Evolutionary conservation across 2,888 invertebrate genomes (phyloP).

Genomic region (Sarcophaga subvicina): DNA sequence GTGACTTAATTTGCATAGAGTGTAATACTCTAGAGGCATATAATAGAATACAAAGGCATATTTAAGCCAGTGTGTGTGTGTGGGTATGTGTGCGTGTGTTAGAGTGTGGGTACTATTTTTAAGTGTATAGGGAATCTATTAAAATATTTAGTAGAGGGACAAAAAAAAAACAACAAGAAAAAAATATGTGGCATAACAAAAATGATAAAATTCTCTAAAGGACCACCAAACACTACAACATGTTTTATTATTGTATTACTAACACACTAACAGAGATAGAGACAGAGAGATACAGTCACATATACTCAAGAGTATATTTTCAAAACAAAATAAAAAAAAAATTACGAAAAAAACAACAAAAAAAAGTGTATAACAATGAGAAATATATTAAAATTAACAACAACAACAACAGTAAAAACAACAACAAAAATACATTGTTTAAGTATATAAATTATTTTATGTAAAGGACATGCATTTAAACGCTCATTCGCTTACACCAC

Average conservation of each 20-base stretch:
- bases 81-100: neutral
- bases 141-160: neutral
- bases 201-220: conserved; percentile 78
- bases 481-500: conserved; percentile 26
- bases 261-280: neutral
- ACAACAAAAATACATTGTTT: conserved; percentile 40
- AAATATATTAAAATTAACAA: conserved; percentile 13
- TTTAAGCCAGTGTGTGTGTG: neutral
- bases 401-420: conserved; percentile 29
- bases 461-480: conserved; percentile 45
- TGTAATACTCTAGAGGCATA: conserved; percentile 78
- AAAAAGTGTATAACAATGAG: no score
- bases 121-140: neutral
- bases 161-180: no score
- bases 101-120: neutral
- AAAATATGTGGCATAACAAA: conserved; percentile 39
- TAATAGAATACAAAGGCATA: conserved; percentile 69
- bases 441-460: conserved; percentile 47
- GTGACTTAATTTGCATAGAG: conserved; percentile 79
- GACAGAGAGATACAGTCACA: neutral
- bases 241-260: conserved; percentile 25
- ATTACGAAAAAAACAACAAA: no score
- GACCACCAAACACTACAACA: conserved; percentile 46
- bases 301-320: conserved; percentile 34
- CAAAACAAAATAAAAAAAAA: conserved; percentile 21